phyloP scores from a whole-genome alignment of 2,797 vertebrate species.

The Premnoplex brunnescens region DNA sequence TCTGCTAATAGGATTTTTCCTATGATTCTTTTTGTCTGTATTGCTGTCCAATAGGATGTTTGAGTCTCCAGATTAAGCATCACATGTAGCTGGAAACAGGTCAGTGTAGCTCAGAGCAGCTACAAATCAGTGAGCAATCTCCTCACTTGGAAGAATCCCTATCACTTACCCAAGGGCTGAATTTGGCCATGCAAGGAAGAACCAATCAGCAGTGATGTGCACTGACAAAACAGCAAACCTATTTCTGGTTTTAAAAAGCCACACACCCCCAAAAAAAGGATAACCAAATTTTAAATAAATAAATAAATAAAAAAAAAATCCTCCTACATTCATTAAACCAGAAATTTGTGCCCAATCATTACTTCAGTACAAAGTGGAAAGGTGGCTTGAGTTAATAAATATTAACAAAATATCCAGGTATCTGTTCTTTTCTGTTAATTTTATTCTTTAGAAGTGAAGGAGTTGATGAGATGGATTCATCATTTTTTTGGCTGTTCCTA shows the following conservation, averaged over 20 bases:
- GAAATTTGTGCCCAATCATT: fast-evolving
- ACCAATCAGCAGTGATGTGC: background rate
- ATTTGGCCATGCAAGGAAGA: background rate
- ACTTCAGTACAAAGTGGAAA: background rate
- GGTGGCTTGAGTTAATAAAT: background rate
- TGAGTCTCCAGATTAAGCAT: background rate
- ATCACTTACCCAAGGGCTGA: background rate
- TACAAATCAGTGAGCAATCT: background rate
- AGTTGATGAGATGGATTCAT: background rate
- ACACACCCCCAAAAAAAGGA: background rate
- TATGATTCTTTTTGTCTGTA: background rate
- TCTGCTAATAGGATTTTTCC: background rate
- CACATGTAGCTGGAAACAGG: background rate
- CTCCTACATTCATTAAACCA: background rate
- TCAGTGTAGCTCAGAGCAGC: slow-evolving; percentile 7
- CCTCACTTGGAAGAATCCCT: background rate
- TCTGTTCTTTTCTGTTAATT: background rate
- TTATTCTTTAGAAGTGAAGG: background rate
- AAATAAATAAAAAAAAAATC: too few relatives aligned
- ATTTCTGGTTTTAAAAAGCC: background rate
- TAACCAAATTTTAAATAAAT: too few relatives aligned
- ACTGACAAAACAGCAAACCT: background rate
- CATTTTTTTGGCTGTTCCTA: background rate
- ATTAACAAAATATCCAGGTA: background rate
- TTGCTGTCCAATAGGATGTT: background rate